Percentiles rank a stretch among this genome's conserved stretches.
Conservation (phyloP, 2,888 invertebrate species). For the Macrophya alboannulata region DNA sequence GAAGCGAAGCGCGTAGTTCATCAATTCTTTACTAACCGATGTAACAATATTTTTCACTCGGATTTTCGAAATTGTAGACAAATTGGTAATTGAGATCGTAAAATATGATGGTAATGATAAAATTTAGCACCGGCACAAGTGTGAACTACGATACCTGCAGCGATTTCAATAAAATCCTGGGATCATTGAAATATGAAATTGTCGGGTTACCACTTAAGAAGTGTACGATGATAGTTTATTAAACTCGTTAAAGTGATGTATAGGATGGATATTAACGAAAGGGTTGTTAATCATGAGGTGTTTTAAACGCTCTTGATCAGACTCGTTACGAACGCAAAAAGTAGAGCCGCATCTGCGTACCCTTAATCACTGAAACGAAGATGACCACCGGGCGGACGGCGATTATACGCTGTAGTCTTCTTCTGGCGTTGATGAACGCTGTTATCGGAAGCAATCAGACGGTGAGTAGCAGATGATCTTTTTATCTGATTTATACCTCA, state of each 20-base stretch:
- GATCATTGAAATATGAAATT: not conserved
- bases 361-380: slow-evolving; percentile 23
- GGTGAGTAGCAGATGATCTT: slow-evolving; percentile 18
- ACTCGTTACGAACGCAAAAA: slow-evolving; percentile 16
- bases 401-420: slow-evolving; percentile 47
- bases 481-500: not conserved
- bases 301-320: slow-evolving; percentile 25
- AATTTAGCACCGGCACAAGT: not conserved
- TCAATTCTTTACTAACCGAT: not conserved
- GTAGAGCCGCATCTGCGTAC: not conserved
- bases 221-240: slow-evolving; percentile 42
- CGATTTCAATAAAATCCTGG: not conserved
- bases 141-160: not conserved
- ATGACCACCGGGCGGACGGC: slow-evolving; percentile 48
- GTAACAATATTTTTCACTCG: not conserved
- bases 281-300: slow-evolving; percentile 39
- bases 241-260: slow-evolving; percentile 26
- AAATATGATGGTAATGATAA: not conserved
- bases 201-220: slow-evolving; percentile 5
- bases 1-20: not conserved
- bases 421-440: slow-evolving; percentile 43
- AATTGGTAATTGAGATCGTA: not conserved
- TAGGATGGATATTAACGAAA: slow-evolving; percentile 29
- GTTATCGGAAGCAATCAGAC: slow-evolving; percentile 38
- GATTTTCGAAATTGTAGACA: not conserved